These are phyloP conservation scores for Phenganax subtilis DNA, from an alignment of 92 coral and sea anemone genomes.

Conservation along the genomic window DNA sequence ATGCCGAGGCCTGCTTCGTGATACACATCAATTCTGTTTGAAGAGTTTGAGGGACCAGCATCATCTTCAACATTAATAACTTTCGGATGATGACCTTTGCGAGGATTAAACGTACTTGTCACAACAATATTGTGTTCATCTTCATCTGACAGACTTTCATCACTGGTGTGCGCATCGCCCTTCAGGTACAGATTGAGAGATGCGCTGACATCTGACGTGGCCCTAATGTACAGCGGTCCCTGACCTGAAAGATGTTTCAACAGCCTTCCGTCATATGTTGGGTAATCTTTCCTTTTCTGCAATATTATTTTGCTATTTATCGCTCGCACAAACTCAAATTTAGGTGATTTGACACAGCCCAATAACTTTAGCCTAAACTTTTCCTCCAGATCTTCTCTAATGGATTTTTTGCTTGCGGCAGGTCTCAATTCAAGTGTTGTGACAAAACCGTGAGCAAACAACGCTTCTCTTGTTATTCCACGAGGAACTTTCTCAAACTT, in stretches of 20 bases:
- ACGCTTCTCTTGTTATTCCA: conserved; percentile 8
- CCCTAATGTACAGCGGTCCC: conserved; percentile 25
- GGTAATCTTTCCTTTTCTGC: neutral
- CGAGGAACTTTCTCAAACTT: conserved; percentile 15
- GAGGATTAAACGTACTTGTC: neutral
- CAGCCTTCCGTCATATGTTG: conserved; percentile 11
- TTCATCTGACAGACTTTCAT: conserved; percentile 9
- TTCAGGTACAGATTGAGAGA: conserved; percentile 16
- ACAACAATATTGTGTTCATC: neutral
- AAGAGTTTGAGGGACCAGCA: neutral
- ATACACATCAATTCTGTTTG: too few relatives aligned
- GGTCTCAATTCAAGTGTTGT: conserved; percentile 16
- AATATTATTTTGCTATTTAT: conserved; percentile 17
- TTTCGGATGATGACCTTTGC: neutral
- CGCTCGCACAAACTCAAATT: conserved; percentile 27
- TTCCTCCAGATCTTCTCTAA: neutral
- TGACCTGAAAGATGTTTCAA: conserved; percentile 9
- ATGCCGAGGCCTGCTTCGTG: too few relatives aligned
- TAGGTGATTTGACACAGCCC: conserved; percentile 8
- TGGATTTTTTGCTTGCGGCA: neutral
- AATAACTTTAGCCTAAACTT: conserved; percentile 14
- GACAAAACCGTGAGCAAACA: conserved; percentile 18
- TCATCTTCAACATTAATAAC: conserved; percentile 12
- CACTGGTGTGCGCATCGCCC: neutral
- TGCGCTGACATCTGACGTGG: neutral